These are phyloP conservation scores for Drosophila mayri DNA, from an alignment of 1,140 invertebrate species.

Conservation along the genomic window DNA sequence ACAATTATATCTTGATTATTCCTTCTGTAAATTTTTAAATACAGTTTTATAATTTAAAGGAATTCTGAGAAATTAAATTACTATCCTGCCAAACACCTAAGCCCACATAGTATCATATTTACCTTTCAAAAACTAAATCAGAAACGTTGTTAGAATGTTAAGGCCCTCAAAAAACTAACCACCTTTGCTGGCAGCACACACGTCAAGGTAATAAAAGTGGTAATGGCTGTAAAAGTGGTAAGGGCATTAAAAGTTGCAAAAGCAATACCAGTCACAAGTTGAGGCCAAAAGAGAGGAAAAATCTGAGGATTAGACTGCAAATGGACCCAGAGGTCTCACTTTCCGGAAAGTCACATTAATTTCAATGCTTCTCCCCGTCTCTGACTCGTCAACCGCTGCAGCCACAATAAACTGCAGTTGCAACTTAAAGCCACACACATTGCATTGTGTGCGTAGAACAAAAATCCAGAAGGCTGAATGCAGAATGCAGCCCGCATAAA, in stretches of 20 bases:
- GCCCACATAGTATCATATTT: background rate
- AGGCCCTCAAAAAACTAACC: slow-evolving; percentile 1
- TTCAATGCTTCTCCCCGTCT: slow-evolving; percentile 12
- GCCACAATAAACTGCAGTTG: slow-evolving; percentile 65
- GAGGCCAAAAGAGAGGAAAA: background rate
- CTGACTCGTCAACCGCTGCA: slow-evolving; percentile 19
- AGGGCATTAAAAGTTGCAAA: slow-evolving; percentile 26
- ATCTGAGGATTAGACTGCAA: slow-evolving; percentile 19
- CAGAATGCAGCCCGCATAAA: slow-evolving; percentile 55
- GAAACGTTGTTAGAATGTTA: background rate
- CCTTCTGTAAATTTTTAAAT: too few relatives aligned
- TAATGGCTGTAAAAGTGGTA: slow-evolving; percentile 17
- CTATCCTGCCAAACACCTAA: background rate
- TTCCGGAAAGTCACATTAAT: slow-evolving; percentile 24
- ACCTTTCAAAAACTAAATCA: background rate
- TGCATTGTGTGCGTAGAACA: slow-evolving; percentile 43
- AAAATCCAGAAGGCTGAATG: slow-evolving; percentile 36
- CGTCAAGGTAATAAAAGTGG: slow-evolving; percentile 21
- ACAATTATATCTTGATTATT: too few relatives aligned
- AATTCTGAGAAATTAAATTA: background rate
- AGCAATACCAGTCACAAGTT: slow-evolving; percentile 25
- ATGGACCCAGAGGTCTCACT: slow-evolving; percentile 11
- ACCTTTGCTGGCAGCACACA: background rate
- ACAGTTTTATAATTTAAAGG: background rate
- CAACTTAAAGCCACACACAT: slow-evolving; percentile 53